Evolutionary conservation across 2,113 vertebrate species (phyloP).

Genomic region (chimpanzee (Pan troglodytes)): NHGRI_mPanTro3-v2.1_pri NC_072412.2:60718001-60718500

Average conservation of each 20-base stretch:
- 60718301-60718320: not conserved
- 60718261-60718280: not conserved
- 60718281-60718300: not conserved
- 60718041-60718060: not conserved
- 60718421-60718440: not conserved
- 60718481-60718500: not conserved
- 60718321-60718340: not conserved
- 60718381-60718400: not conserved
- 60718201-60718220: not conserved
- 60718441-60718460: not conserved
- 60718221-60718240: not conserved
- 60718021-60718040: not conserved
- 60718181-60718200: not conserved
- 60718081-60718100: not conserved
- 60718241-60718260: not conserved
- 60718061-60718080: not conserved
- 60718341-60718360: not conserved
- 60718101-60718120: not conserved
- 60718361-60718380: fast-evolving
- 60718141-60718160: not conserved
- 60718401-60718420: not conserved
- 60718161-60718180: not conserved
- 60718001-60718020: not conserved
- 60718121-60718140: not conserved
- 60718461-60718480: not conserved